Base-by-base conservation (phyloP, 1,140 invertebrate genomes). In the Phocides pigmalion region DNA sequence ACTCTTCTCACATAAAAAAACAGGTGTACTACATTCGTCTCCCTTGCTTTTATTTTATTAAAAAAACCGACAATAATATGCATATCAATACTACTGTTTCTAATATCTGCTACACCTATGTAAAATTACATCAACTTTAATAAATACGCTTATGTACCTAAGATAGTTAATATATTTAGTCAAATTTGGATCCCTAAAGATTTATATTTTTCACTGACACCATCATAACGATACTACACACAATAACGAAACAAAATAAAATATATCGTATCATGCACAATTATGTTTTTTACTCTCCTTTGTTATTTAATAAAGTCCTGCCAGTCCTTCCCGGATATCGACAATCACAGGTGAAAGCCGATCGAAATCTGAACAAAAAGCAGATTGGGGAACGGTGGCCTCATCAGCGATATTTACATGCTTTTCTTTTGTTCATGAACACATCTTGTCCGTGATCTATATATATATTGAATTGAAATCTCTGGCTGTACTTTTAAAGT, bases 261-360 rank as follows among this genome's bases (percentile, higher is more conserved):
- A n/a, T n/a, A n/a, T n/a, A 72, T 76, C 79, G 71, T 72, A 82
- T 83, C 64, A 79, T 81, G 66, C 66, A 81, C 83, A 87, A 89
- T 90, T 88, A 90, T 81, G 53, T 73, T 86, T 87, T 90, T 87
- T 90, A 22, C 76, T 68, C 49, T 44, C 58, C 68, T 71, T 83
- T 81, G 74, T 89, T 79, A 80, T 73, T 81, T 78, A 76, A 74
- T 68, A 72, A 74, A 70, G 64, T 78, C 64, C 72, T 66, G 78
- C 77, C 82, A 74, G 76, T 64, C 75, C 84, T 83, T 87, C 80
- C 87, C 87, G 87, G 87, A 90, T 87, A 90, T 90, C 81, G 76
- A 66, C 75, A 81, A 90, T 90, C 84, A 84, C 54, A 62, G 68
- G 74, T 72, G 81, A 87, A 82, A 82, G 81, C 70, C 63, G 62